Evolutionary conservation across 2,888 invertebrate genomes (phyloP), one percentile per base, ranked within the genome.

Genomic region (Ochropleura leucogaster): DNA sequence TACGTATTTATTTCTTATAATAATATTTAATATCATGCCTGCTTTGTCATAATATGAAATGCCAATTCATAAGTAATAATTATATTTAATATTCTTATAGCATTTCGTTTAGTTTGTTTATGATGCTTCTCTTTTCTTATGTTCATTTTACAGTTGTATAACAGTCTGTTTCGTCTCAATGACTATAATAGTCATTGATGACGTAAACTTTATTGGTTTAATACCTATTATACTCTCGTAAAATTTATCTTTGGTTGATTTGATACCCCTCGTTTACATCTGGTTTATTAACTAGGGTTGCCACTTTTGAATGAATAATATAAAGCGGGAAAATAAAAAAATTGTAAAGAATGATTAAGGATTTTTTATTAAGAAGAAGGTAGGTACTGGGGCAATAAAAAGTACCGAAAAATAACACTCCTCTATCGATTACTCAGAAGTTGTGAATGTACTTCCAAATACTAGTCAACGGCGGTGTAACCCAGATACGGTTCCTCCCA

Each of bases 221-320:
- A 67, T 77, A 30, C 30, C 30, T 30, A 76, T 67, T 75, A 65
- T 51, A 55, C 46, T 55, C 47, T 51, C 74, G 71, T 82, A 74
- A 78, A 78, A 68, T 18, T n/a, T 62, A 70, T 76, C 60, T 69
- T 49, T 68, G 72, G 72, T 76, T 73, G 49, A 83, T 83, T 80
- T 59, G 77, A 72, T 76, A 67, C 63, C 49, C 66, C 67, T 71
- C 62, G 44, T 73, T 65, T 68, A 62, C 57, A 70, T 76, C 57
- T 83, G 72, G 72, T 69, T 69, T 63, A 68, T 69, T 67, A 64
- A 53, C 20, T 51, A 80, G 60, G 80, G 76, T 69, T 79, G 55
- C 63, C 69, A 76, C 55, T 63, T 69, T 76, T 3, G 57, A 53
- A 7, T 40, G 0, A 51, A 14, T 49, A 30, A 30, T 4, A 59